Evolutionary conservation across 1,140 invertebrate genomes (phyloP), one percentile per base, ranked within the genome.

Genomic region (Antheraea mylitta): DNA sequence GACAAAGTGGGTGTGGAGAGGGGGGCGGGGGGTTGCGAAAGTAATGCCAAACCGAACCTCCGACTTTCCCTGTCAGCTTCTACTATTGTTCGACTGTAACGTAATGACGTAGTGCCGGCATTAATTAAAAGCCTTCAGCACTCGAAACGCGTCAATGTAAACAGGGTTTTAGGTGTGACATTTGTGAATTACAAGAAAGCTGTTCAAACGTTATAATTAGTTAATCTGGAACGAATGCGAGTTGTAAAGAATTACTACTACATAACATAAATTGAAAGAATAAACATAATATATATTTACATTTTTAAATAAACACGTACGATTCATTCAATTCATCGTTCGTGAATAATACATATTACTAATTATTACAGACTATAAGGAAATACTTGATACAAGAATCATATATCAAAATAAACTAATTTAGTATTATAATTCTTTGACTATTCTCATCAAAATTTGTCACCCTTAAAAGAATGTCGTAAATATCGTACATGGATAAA

Each of bases 51-150:
- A 68, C 66, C 70, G 66, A 69, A 68, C 73, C 71, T 75, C 73
- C 22, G 81, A 84, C 78, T 85, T 81, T 85, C 79, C 70, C 78
- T 71, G 71, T 30, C 75, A 70, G 77, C 75, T 78, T 81, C 69
- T 75, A 73, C 73, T 76, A 70, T 73, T 75, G 72, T 71, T 75
- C 67, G 71, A 74, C 72, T 75, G 69, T 80, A 71, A 71, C 63
- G 69, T 68, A 53, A 70, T 58, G 69, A 64, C 64, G 65, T 67
- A 62, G 58, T 60, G n/a, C 42, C 65, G 66, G 13, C 45, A 16
- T 53, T 53, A 53, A 53, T 53, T 53, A 53, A 53, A 53, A 53
- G 5, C 45, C 45, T 53, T 53, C 45, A 53, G 45, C 16, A 4
- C 38, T 42, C 38, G n/a, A 42, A 42, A 53, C 45, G 6, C 45